Evolutionary conservation across 92 coral and sea anemone genomes (phyloP).

Genomic region (Isaurus tuberculatus): DNA sequence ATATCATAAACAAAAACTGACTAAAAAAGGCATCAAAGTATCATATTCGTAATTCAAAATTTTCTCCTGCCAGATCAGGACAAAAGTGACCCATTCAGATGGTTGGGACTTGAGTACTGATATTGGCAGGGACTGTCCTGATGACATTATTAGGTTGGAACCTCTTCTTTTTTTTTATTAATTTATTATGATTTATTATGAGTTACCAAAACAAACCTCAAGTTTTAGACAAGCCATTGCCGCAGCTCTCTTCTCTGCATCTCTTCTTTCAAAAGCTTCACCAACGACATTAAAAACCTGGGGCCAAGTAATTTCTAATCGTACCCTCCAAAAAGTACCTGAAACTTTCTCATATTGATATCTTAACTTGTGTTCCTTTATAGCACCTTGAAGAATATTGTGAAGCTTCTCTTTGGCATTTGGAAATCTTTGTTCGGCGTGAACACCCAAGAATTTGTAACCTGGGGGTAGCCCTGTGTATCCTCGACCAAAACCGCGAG

Average conservation of each 20-base stretch:
- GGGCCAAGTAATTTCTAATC: constrained; percentile 75
- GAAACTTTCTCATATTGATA: constrained; percentile 48
- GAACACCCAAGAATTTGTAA: constrained; percentile 61
- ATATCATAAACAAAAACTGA: no score
- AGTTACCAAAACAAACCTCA: constrained; percentile 56
- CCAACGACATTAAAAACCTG: constrained; percentile 68
- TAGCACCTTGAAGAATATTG: constrained; percentile 79
- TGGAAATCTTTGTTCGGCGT: constrained; percentile 75
- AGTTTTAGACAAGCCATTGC: constrained; percentile 79
- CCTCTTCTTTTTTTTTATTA: no score
- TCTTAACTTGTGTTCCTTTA: constrained; percentile 61
- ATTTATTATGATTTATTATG: no score
- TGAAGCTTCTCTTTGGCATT: constrained; percentile 83
- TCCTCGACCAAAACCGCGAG: constrained; percentile 23
- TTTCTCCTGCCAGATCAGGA: no score
- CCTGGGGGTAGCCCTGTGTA: constrained; percentile 20
- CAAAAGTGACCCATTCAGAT: no score
- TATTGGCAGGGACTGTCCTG: no score
- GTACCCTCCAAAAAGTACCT: constrained; percentile 65
- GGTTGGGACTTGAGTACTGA: no score
- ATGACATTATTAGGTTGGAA: no score
- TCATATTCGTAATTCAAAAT: no score
- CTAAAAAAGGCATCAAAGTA: no score
- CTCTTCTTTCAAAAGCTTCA: constrained; percentile 71
- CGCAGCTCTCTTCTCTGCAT: constrained; percentile 85